Percentiles rank a stretch among this genome's conserved stretches.
These are phyloP conservation scores for Catocala fraxini DNA, from an alignment of 2,888 invertebrate genomes.

Conservation along the genomic window DNA sequence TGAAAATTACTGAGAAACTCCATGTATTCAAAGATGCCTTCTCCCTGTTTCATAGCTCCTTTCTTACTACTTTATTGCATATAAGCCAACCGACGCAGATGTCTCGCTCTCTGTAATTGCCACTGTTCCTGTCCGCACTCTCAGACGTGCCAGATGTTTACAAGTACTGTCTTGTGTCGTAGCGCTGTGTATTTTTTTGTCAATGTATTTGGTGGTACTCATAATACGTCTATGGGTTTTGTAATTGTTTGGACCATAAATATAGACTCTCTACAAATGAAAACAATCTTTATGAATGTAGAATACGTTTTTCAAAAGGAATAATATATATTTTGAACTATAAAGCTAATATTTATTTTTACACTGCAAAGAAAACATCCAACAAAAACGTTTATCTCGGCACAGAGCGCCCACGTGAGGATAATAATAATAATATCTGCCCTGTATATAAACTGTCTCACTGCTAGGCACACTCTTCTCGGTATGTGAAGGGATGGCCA, in stretches of 20 bases:
- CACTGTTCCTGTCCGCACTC: constrained; percentile 71
- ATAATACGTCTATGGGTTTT: not conserved
- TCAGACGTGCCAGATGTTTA: constrained; percentile 77
- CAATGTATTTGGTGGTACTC: constrained; percentile 17
- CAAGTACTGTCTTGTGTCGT: constrained; percentile 68
- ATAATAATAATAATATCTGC: too few species aligned
- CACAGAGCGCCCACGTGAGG: too few species aligned
- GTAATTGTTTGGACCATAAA: not conserved
- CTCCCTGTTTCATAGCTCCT: constrained; percentile 48
- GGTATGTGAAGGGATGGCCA: too few species aligned
- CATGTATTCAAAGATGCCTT: constrained; percentile 27
- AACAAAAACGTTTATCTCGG: too few species aligned
- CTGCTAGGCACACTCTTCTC: too few species aligned
- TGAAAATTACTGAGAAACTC: not conserved
- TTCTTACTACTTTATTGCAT: constrained; percentile 74
- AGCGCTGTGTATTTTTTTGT: constrained; percentile 49
- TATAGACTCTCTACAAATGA: too few species aligned
- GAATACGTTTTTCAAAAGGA: too few species aligned
- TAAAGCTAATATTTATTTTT: too few species aligned
- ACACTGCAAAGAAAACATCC: too few species aligned
- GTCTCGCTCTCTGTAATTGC: constrained; percentile 77
- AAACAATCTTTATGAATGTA: too few species aligned
- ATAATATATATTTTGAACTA: too few species aligned
- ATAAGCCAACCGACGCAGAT: constrained; percentile 75
- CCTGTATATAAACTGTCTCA: too few species aligned